Evolutionary conservation across 2,797 vertebrate species (phyloP), one percentile per base, ranked within the genome.

Genomic region (Spea hammondii): DNA sequence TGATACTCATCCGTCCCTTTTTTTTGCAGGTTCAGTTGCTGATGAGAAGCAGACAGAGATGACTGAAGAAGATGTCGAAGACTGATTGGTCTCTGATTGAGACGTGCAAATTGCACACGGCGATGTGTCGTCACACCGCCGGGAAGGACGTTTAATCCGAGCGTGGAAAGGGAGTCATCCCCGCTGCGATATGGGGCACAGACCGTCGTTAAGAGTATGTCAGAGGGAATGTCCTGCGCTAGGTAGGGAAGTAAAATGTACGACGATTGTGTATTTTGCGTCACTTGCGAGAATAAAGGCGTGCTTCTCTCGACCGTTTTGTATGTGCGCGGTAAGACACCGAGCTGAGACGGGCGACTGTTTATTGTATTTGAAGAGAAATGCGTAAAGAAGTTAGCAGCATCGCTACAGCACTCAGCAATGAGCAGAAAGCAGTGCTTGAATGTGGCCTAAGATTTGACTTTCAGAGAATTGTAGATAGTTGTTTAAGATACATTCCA

Each of bases 31-130:
- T n/a, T 45, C 32, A 44, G 12, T 68, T 48, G 12, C 65, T 4
- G 76, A 13, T 6, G 76, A 72, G 12, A 65, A 50, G 17, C 45
- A n/a, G 46, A 64, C 67, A 48, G 54, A 76, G 46, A n/a, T 74
- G 9, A 73, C 74, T 17, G 14, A 64, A 48, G 91, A 93, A 46
- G 96, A 98, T 78, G 92, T 99, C 68, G 96, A 99, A 87, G 96
- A 98, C 62, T 98, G 96, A 96, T 85, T 99, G 62, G 97, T 99
- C 91, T 97, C 93, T 86, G 97, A n/a, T n/a, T 99, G 95, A 99
- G 17, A 17, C 17, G 17, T 17, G 17, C 17, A 17, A 17, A 17
- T 17, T 17, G 17, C 17, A 17, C 17, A 17, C 17, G 1, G 17
- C 17, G 17, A 17, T 17, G 17, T 17, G 17, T 17, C 17, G 17